phyloP scores from a whole-genome alignment of 1,140 invertebrate species.

The Plodia interpunctella region DNA sequence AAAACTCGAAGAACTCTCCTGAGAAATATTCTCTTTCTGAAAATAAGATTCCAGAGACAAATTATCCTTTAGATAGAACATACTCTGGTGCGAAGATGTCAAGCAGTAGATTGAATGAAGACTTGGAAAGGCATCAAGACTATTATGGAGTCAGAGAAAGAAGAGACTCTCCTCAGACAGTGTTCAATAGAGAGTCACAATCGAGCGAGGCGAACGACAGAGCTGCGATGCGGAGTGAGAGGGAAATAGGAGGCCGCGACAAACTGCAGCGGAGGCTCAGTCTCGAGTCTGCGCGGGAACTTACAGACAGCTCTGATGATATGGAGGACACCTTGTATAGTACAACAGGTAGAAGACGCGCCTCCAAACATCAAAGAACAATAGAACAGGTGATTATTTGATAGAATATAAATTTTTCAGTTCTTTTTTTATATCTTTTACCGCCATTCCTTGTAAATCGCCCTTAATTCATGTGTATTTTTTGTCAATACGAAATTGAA shows the following conservation, averaged over 20 bases:
- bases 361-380: conserved; percentile 79
- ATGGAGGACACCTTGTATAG: conserved; percentile 75
- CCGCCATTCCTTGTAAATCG: too few relatives aligned
- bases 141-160: conserved; percentile 54
- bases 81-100: conserved; percentile 73
- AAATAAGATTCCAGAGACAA: conserved; percentile 61
- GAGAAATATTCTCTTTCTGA: conserved; percentile 66
- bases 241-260: conserved; percentile 39
- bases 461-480: too few relatives aligned
- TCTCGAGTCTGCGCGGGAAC: conserved; percentile 83
- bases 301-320: conserved; percentile 84
- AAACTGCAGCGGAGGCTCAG: conserved; percentile 80
- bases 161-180: conserved; percentile 52
- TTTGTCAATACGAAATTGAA: too few relatives aligned
- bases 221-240: conserved; percentile 35
- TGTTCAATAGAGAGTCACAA: conserved; percentile 52
- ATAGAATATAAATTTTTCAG: background rate
- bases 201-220: conserved; percentile 62
- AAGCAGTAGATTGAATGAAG: conserved; percentile 67
- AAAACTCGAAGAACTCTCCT: conserved; percentile 63
- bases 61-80: conserved; percentile 71
- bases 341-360: conserved; percentile 69
- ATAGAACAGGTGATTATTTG: conserved; percentile 79
- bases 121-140: conserved; percentile 65
- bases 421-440: too few relatives aligned